Conservation (phyloP, 2,797 vertebrate genomes). For the Takifugu rubripes region DNA sequence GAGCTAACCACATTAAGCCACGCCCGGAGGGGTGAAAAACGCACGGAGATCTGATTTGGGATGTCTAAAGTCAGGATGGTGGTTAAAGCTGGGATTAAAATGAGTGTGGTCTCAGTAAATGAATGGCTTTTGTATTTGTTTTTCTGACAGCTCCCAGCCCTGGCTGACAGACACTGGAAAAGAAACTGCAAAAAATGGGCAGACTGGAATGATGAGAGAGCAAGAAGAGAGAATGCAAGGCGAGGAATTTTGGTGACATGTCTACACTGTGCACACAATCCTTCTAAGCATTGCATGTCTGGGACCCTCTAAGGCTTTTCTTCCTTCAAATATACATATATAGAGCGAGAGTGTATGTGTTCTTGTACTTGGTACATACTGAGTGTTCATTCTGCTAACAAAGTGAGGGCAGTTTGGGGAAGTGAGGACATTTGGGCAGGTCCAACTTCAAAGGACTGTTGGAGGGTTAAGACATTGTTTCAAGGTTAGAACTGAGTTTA, state of each 20-base stretch:
- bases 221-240: background rate
- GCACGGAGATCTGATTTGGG: constrained; percentile 22
- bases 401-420: constrained; percentile 42
- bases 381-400: background rate
- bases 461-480: too few relatives aligned
- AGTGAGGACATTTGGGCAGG: constrained; percentile 9
- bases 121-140: constrained; percentile 60
- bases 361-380: too few relatives aligned
- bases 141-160: constrained; percentile 63
- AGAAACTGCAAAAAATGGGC: constrained; percentile 36
- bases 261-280: constrained; percentile 39
- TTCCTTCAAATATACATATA: constrained; percentile 16
- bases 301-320: constrained; percentile 25
- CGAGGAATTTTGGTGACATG: constrained; percentile 30
- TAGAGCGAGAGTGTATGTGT: too few relatives aligned
- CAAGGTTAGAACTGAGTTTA: too few relatives aligned
- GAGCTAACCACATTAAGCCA: constrained; percentile 50
- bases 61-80: constrained; percentile 9
- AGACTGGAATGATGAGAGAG: constrained; percentile 33
- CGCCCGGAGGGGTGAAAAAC: constrained; percentile 55
- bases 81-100: constrained; percentile 44
- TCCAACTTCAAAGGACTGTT: constrained; percentile 36
- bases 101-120: constrained; percentile 60
- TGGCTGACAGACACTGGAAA: constrained; percentile 53
- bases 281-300: constrained; percentile 48